Conservation (phyloP, 2,888 invertebrate genomes). For the Clunio marinus region DNA sequence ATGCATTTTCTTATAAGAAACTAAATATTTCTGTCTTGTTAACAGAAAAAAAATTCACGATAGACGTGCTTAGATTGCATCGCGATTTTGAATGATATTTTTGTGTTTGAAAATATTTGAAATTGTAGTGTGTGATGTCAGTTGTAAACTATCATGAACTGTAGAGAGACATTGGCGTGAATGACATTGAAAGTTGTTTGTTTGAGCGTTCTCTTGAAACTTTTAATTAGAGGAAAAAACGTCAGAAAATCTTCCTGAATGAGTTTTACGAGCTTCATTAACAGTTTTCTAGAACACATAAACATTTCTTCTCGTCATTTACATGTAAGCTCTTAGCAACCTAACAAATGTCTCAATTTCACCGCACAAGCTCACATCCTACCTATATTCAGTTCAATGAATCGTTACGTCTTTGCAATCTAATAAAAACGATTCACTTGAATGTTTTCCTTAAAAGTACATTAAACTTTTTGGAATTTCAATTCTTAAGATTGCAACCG, state of each 20-base stretch:
- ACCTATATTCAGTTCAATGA: conserved; percentile 34
- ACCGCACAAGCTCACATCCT: conserved; percentile 5
- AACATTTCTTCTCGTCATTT: conserved; percentile 4
- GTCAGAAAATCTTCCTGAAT: background rate
- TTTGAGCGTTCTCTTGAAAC: background rate
- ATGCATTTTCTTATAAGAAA: too few relatives aligned
- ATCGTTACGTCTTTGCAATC: conserved; percentile 34
- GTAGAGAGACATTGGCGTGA: conserved; percentile 4
- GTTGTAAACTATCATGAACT: conserved; percentile 15
- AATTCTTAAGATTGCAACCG: background rate
- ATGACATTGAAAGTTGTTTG: background rate
- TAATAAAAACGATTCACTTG: background rate
- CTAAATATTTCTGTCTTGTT: background rate
- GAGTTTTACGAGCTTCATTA: background rate
- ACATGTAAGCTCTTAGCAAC: background rate
- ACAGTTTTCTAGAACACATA: background rate
- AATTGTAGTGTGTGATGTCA: background rate
- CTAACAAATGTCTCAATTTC: background rate
- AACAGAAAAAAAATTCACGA: background rate
- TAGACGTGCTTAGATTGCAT: background rate
- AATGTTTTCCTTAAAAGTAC: conserved; percentile 38
- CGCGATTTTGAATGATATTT: background rate
- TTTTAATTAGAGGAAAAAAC: background rate
- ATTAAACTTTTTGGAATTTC: conserved; percentile 31
- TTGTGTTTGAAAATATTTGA: background rate